Evolutionary conservation across 2,888 invertebrate genomes (phyloP), one percentile per base, ranked within the genome.

Genomic region (Adelognathus sp.): DNA sequence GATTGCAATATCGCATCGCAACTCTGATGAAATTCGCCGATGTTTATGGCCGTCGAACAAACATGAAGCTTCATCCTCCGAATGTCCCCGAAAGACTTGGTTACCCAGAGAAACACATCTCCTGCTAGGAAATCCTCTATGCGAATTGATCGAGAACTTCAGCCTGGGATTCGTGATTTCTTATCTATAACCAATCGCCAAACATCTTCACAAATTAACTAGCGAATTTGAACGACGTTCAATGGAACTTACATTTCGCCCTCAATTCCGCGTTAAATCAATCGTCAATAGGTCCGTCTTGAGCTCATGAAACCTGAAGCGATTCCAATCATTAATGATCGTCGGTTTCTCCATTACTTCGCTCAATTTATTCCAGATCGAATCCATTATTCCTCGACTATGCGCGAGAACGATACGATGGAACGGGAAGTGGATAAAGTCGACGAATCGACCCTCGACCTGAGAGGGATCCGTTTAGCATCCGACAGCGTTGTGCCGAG

Each of bases 311-410:
- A 21, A 14, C 14, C 27, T 39, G 33, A 2, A 58, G 29, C 50
- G 46, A 16, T 31, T 16, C 21, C 16, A 18, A 56, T 58, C 27
- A 56, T 33, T 14, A 14, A 18, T 56, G 63, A 73, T 64, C 44
- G 56, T 64, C 58, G 64, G 66, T 46, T 73, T 36, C 46, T 21
- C 46, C 27, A 33, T 58, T 29, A 36, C 7, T 36, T 27, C 44
- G 58, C 56, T 52, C 27, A 14, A 64, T 63, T 31, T 24, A 72
- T 63, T 63, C 39, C 56, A 33, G 46, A 73, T 73, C 44, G 64
- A 73, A 66, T 64, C 58, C 29, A 64, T 73, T 73, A 33, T 36
- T 58, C 58, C 36, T 14, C 16, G 14, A 24, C 14, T 61, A 29
- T 50, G n/a, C 33, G n/a, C 18, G n/a, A 31, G 1, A 31, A 33